Conservation (phyloP, 2,113 vertebrate species). For the Carettochelys insculpta region DNA sequence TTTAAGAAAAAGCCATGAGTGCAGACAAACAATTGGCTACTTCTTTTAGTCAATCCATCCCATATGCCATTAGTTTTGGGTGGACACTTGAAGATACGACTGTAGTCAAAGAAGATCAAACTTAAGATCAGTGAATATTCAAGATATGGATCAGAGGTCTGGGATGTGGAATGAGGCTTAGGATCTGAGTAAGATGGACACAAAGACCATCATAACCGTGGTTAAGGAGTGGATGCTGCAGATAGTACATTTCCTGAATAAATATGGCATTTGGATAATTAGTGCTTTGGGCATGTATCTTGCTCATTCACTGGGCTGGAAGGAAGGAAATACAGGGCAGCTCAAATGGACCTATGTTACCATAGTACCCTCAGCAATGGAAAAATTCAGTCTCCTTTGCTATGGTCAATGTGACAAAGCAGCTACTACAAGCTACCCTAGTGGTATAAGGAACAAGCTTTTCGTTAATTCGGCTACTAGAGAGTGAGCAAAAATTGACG, state of each 20-base stretch:
- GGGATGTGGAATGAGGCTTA: neutral
- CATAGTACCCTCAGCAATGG: neutral
- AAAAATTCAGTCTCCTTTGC: neutral
- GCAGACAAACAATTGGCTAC: neutral
- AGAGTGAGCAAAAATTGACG: neutral
- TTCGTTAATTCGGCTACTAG: neutral
- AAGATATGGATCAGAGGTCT: neutral
- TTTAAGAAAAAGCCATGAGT: neutral
- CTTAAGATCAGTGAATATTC: neutral
- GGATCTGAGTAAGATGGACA: neutral
- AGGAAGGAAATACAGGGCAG: neutral
- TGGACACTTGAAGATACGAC: neutral
- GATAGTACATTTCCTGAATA: neutral
- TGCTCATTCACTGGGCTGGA: neutral
- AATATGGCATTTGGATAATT: neutral
- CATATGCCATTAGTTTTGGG: neutral
- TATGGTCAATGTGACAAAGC: neutral
- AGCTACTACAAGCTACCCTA: neutral
- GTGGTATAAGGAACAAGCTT: neutral
- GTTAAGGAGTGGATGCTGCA: neutral
- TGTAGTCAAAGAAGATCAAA: neutral
- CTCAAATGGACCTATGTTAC: neutral
- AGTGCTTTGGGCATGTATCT: neutral
- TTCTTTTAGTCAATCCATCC: no score
- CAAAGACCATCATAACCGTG: neutral